phyloP scores from a whole-genome alignment of 2,888 invertebrate species.

The Halictus ligatus region DNA sequence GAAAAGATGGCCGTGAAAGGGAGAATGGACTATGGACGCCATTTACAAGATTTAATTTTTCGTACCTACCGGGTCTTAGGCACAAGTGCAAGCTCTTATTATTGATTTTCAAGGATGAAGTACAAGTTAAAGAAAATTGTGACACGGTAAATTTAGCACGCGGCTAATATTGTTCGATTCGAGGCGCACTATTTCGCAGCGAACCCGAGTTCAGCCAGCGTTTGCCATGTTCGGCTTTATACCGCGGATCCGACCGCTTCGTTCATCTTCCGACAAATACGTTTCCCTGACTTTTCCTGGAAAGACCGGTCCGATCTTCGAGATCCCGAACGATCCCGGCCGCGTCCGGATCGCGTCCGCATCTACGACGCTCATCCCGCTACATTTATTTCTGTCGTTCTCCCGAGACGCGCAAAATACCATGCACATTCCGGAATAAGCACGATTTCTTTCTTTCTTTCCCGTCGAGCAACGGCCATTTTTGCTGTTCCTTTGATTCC shows the following conservation, averaged over 20 bases:
- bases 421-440: slow-evolving; percentile 11
- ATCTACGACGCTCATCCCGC: neutral
- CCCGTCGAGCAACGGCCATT: slow-evolving; percentile 15
- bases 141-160: no score
- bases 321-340: neutral
- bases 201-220: neutral
- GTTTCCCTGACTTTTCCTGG: neutral
- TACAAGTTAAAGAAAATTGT: no score
- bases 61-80: no score
- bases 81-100: no score
- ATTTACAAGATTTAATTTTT: neutral
- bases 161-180: neutral
- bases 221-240: neutral
- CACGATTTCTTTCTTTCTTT: neutral
- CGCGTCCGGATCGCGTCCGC: neutral
- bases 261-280: neutral
- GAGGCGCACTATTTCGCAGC: neutral
- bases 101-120: no score
- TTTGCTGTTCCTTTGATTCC: slow-evolving; percentile 31
- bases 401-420: neutral
- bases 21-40: neutral
- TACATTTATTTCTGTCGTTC: neutral
- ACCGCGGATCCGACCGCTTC: neutral
- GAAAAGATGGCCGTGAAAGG: neutral
- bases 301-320: neutral